A percentile compares a stretch with the other conserved stretches of the same genome.
These are phyloP conservation scores for Gymnocephalus cernua DNA, from an alignment of 2,113 vertebrate genomes.

Conservation along the genomic window DNA sequence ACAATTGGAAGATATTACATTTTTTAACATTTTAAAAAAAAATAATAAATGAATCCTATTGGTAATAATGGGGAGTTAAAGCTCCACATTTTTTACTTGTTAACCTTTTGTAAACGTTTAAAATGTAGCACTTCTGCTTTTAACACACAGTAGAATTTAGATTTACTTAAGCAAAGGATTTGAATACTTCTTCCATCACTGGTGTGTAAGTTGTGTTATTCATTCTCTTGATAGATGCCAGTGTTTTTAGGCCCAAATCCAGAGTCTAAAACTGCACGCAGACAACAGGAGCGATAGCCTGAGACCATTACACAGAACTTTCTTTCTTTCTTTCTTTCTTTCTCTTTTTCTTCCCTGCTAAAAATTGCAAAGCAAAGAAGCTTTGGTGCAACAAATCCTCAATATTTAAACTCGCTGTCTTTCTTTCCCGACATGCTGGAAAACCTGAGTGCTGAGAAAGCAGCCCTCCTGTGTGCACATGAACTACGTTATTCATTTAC, in stretches of 20 bases:
- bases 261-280: background rate
- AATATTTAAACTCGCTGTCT: slow-evolving; percentile 14
- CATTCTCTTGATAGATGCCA: background rate
- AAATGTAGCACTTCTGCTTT: background rate
- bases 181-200: background rate
- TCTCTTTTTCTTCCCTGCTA: background rate
- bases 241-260: slow-evolving; percentile 8
- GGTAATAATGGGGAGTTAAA: too few relatives aligned
- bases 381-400: slow-evolving; percentile 20
- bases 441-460: slow-evolving; percentile 28
- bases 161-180: background rate
- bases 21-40: too few relatives aligned
- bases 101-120: too few relatives aligned
- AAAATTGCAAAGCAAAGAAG: slow-evolving; percentile 4
- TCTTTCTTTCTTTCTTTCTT: background rate
- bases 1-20: too few relatives aligned
- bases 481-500: slow-evolving; percentile 29
- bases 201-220: background rate
- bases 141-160: background rate
- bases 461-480: slow-evolving; percentile 18
- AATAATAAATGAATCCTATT: too few relatives aligned
- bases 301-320: slow-evolving; percentile 1
- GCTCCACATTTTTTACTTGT: background rate
- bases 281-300: background rate
- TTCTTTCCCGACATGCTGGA: slow-evolving; percentile 19